Conservation (phyloP, 2,113 vertebrate species). For the Menidia beryllina region DNA sequence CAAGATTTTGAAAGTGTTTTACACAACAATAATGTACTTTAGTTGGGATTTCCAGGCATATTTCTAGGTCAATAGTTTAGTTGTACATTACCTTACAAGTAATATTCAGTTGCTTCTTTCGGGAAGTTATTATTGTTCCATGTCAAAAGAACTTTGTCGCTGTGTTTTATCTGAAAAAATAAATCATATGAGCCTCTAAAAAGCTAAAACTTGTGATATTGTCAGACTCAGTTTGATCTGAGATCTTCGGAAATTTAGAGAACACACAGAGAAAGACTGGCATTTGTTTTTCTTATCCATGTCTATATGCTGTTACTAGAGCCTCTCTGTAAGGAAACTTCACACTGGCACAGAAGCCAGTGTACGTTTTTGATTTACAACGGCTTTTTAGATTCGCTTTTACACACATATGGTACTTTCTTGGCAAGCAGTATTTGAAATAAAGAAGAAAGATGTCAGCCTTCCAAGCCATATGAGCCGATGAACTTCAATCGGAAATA, state of each 20-base stretch:
- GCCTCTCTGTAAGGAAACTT: slow-evolving; percentile 52
- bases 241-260: slow-evolving; percentile 63
- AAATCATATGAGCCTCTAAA: slow-evolving; percentile 26
- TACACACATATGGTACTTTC: slow-evolving; percentile 37
- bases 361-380: slow-evolving; percentile 43
- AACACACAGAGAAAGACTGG: slow-evolving; percentile 31
- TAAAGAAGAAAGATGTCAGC: slow-evolving; percentile 7
- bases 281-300: slow-evolving; percentile 53
- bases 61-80: slow-evolving; percentile 11
- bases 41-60: neutral
- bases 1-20: neutral
- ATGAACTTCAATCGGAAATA: slow-evolving; percentile 21
- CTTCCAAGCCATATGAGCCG: slow-evolving; percentile 11
- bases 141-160: slow-evolving; percentile 29
- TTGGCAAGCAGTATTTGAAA: slow-evolving; percentile 20
- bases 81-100: neutral
- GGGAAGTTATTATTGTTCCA: slow-evolving; percentile 10
- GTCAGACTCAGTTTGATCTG: slow-evolving; percentile 29
- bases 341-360: slow-evolving; percentile 15
- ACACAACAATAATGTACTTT: slow-evolving; percentile 4
- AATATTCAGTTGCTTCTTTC: neutral
- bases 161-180: slow-evolving; percentile 24
- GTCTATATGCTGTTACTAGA: slow-evolving; percentile 35
- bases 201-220: slow-evolving; percentile 52
- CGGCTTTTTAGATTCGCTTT: slow-evolving; percentile 44